Evolutionary conservation across 1,140 invertebrate genomes (phyloP).

Genomic region (Procambarus virginalis): DNA sequence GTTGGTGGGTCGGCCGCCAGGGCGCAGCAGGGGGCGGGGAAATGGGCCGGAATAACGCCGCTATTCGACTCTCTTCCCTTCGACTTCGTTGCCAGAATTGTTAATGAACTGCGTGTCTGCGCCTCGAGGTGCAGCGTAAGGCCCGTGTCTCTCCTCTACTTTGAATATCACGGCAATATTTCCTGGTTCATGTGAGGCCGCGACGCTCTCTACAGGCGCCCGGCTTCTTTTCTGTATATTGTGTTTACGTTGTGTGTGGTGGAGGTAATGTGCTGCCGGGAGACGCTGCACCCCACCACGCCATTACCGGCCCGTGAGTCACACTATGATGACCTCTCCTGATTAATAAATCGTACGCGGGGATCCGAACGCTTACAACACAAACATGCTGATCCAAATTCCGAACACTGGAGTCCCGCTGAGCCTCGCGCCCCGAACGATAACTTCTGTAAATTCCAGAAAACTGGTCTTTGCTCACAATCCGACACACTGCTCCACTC

Average conservation of each 20-base stretch:
- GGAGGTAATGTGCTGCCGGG: no score
- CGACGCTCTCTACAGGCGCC: neutral
- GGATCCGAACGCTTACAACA: slow-evolving; percentile 53
- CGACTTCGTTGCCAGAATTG: slow-evolving; percentile 63
- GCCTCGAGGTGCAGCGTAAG: slow-evolving; percentile 5
- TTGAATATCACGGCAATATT: neutral
- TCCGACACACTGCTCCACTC: neutral
- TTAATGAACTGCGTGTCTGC: slow-evolving; percentile 52
- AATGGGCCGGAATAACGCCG: slow-evolving; percentile 64
- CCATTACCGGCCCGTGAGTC: neutral
- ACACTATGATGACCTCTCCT: neutral
- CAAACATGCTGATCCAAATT: slow-evolving; percentile 64
- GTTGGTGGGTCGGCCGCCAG: slow-evolving; percentile 60
- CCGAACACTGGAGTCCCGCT: slow-evolving; percentile 44
- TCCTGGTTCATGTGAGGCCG: neutral
- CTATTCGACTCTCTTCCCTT: slow-evolving; percentile 48
- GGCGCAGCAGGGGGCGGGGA: slow-evolving; percentile 65
- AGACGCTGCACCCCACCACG: neutral
- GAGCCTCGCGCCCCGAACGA: slow-evolving; percentile 41
- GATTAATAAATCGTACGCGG: slow-evolving; percentile 37
- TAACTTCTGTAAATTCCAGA: slow-evolving; percentile 23
- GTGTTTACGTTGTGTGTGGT: no score
- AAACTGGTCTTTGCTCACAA: neutral
- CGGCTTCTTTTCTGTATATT: no score
- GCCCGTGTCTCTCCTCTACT: neutral